Evolutionary conservation across 2,797 vertebrate species (phyloP), one percentile per base, ranked within the genome.

Genomic region (Sebastes jordani): DNA sequence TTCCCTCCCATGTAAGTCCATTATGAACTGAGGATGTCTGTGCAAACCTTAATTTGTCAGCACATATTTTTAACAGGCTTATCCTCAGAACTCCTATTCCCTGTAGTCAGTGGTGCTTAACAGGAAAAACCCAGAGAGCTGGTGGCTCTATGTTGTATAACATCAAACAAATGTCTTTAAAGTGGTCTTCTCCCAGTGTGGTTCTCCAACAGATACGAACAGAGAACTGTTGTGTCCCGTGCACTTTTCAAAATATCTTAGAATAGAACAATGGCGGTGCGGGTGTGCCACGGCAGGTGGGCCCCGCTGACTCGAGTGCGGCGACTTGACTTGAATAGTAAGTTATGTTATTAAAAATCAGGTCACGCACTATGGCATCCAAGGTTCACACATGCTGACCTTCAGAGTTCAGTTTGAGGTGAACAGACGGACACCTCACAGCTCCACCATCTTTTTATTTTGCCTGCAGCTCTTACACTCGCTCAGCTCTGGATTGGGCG

Each of bases 81-180:
- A 42, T 72, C 56, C 67, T 84, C 79, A 85, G 59, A 77, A 54
- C 58, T 46, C 11, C 69, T 27, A 25, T 59, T 80, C 34, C 58
- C 36, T 16, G 49, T 18, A 59, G 67, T 74, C 56, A 27, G 49
- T 54, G 36, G 32, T n/a, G 63, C 68, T 78, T 76, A 85, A 78
- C 64, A 30, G 22, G 56, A 66, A 32, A 72, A 55, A 65, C 71
- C 27, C 58, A 66, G 16, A 5, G 60, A 81, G 84, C 30, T 63
- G 9, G 34, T 38, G 54, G 30, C 79, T 73, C 56, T 27, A 18
- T 25, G 25, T 61, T 77, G 52, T 82, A 78, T 66, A 58, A 83
- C 79, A 90, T 87, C 82, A 88, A 85, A 86, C 62, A 52, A 5
- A 72, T 69, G 69, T 81, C 78, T 87, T 86, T 62, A 74, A 81